These are phyloP conservation scores for Hedya salicella DNA, from an alignment of 2,888 invertebrate genomes.

Conservation along the genomic window DNA sequence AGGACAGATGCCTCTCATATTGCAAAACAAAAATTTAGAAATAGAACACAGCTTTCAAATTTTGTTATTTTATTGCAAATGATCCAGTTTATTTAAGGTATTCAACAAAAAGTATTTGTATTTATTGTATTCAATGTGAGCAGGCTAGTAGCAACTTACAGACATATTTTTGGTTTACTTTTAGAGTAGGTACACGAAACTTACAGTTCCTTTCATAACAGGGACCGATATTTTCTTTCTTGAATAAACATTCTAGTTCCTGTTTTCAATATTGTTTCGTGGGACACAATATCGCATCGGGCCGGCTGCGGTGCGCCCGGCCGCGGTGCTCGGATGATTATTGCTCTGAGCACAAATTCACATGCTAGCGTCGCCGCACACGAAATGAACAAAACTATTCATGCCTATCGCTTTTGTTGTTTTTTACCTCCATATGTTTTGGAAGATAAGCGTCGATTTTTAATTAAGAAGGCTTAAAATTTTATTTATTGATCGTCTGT, in stretches of 20 bases:
- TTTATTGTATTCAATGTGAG: too few relatives aligned
- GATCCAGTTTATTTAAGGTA: too few relatives aligned
- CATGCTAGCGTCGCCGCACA: slow-evolving; percentile 33
- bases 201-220: slow-evolving; percentile 25
- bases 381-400: slow-evolving; percentile 18
- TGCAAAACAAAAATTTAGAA: too few relatives aligned
- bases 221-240: slow-evolving; percentile 53
- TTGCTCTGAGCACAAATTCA: slow-evolving; percentile 61
- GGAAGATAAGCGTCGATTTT: not conserved
- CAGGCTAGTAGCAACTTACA: too few relatives aligned
- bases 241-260: slow-evolving; percentile 71
- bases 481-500: too few relatives aligned
- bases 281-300: slow-evolving; percentile 61
- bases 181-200: not conserved
- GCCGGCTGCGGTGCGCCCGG: slow-evolving; percentile 60
- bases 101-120: too few relatives aligned
- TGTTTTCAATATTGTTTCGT: slow-evolving; percentile 75
- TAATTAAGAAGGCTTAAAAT: not conserved
- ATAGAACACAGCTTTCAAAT: too few relatives aligned
- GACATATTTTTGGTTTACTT: too few relatives aligned
- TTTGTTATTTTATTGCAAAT: too few relatives aligned
- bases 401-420: slow-evolving; percentile 1
- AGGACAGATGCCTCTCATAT: too few relatives aligned
- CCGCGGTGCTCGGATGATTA: slow-evolving; percentile 77
- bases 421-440: not conserved